A percentile compares a stretch with the other conserved stretches of the same genome.
Evolutionary conservation across 2,888 invertebrate genomes (phyloP).

Genomic region (Netelia fuscicornis): DNA sequence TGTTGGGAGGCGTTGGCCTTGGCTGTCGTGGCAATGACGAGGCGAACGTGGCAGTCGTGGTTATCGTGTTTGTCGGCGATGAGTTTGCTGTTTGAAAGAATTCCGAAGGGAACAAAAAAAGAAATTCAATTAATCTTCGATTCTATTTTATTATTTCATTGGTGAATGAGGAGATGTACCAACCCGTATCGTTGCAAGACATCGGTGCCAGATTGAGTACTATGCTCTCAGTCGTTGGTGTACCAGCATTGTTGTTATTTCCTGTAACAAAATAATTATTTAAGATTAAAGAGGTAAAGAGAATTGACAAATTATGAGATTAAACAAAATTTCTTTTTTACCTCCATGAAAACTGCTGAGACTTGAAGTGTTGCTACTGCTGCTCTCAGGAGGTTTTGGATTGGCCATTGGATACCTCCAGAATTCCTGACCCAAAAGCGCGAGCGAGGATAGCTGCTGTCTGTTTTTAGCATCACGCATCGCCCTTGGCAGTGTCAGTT

Average conservation of each 20-base stretch:
- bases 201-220: conserved; percentile 91
- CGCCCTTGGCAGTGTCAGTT: conserved; percentile 93
- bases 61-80: conserved; percentile 84
- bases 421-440: conserved; percentile 95
- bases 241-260: conserved; percentile 80
- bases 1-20: conserved; percentile 93
- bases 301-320: not conserved
- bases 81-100: conserved; percentile 62
- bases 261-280: conserved; percentile 69
- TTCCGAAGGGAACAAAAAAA: conserved; percentile 5
- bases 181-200: conserved; percentile 81
- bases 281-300: not conserved
- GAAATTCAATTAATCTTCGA: not conserved
- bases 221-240: conserved; percentile 85
- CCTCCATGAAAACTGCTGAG: conserved; percentile 89
- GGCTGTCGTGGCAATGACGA: conserved; percentile 87
- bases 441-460: conserved; percentile 95
- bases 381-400: conserved; percentile 86
- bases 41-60: conserved; percentile 86
- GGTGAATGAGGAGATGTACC: conserved; percentile 51
- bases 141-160: not conserved
- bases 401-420: conserved; percentile 93
- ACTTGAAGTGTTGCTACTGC: conserved; percentile 78
- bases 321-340: conserved; percentile 61
- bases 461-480: conserved; percentile 95